These are phyloP conservation scores for Brachypalpus laphriformis DNA, from an alignment of 2,888 invertebrate species.

Conservation along the genomic window DNA sequence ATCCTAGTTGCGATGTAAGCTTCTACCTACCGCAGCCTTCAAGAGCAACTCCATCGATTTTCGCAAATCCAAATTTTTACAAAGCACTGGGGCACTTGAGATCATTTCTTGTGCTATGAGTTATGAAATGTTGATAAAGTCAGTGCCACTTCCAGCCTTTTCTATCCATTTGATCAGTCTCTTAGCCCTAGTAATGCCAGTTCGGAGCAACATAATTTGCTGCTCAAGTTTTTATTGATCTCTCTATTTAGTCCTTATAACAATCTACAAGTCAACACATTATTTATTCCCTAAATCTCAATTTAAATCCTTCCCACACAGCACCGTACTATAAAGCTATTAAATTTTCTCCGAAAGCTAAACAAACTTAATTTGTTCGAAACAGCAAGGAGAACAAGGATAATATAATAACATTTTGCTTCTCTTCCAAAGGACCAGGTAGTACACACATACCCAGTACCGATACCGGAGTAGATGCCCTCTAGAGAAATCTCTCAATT, in stretches of 20 bases:
- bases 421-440: background rate
- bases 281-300: background rate
- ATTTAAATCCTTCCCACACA: background rate
- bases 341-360: slow-evolving; percentile 22
- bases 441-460: background rate
- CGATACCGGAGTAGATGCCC: background rate
- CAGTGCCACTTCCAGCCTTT: too few relatives aligned
- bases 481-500: slow-evolving; percentile 51
- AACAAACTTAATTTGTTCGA: slow-evolving; percentile 17
- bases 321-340: background rate
- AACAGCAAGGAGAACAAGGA: background rate
- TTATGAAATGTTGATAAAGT: too few relatives aligned
- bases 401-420: background rate
- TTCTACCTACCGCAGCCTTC: too few relatives aligned
- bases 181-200: too few relatives aligned
- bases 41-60: too few relatives aligned
- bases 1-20: too few relatives aligned
- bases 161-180: too few relatives aligned
- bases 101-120: too few relatives aligned
- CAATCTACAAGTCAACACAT: slow-evolving; percentile 9
- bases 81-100: too few relatives aligned
- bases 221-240: background rate
- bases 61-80: too few relatives aligned
- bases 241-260: background rate
- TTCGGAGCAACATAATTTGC: background rate